Conservation (phyloP, 2,888 invertebrate species). For the Acholoe squamosa region DNA sequence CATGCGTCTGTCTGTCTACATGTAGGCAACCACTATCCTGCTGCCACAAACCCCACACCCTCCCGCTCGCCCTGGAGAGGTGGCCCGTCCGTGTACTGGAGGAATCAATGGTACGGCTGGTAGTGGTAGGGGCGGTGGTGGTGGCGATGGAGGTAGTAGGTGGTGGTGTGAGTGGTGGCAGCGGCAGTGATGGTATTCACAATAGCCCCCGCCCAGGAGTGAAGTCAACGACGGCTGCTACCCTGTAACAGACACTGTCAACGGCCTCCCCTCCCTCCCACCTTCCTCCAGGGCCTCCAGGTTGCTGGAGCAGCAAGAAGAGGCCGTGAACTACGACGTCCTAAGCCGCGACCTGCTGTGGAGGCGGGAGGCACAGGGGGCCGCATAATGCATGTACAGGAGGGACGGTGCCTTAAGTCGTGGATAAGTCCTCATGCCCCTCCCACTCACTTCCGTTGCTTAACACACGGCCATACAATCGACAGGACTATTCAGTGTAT, state of each 20-base stretch:
- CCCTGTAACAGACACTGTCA: slow-evolving; percentile 9
- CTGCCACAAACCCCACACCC: not conserved
- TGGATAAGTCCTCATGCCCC: not conserved
- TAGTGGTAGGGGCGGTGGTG: slow-evolving; percentile 28
- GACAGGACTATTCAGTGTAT: not conserved
- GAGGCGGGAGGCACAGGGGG: not conserved
- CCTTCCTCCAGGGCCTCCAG: slow-evolving; percentile 1
- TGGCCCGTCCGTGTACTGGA: slow-evolving; percentile 45
- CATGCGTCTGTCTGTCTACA: slow-evolving; percentile 51
- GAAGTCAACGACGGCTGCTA: not conserved
- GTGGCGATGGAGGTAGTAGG: slow-evolving; percentile 17
- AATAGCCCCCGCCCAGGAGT: slow-evolving; percentile 23
- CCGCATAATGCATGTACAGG: slow-evolving; percentile 40
- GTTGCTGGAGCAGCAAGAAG: not conserved
- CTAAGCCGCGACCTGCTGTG: slow-evolving; percentile 8
- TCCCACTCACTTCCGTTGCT: not conserved
- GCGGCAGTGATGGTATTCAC: slow-evolving; percentile 45
- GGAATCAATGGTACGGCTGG: slow-evolving; percentile 38
- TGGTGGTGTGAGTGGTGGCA: slow-evolving; percentile 8
- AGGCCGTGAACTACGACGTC: not conserved
- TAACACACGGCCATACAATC: not conserved
- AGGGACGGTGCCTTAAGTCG: not conserved
- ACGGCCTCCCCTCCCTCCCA: not conserved
- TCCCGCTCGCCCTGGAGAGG: slow-evolving; percentile 9
- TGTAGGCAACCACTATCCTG: not conserved